Base-by-base conservation (phyloP, 1,140 invertebrate species). In the Lethrus apterus region DNA sequence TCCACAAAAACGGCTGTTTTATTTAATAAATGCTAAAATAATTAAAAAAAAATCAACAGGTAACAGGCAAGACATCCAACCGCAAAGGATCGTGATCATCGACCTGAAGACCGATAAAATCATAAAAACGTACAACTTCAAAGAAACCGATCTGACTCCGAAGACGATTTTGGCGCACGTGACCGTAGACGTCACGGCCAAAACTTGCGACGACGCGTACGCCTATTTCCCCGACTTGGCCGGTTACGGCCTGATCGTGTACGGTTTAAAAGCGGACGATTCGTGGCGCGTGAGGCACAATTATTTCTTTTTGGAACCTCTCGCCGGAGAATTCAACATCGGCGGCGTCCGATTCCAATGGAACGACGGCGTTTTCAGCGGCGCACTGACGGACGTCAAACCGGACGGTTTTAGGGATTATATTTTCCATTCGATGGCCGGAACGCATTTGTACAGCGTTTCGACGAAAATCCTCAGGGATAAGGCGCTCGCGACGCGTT, bases 191-290 rank as follows among this genome's bases (percentile, higher is more conserved):
- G 75, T 79, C 0, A 65, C 72, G 4, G 54, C 68, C 0, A 55
- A 70, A 0, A 63, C 69, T 1, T 89, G 85, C 48, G 69, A 73
- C 13, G 66, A 81, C 17, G 79, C 84, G 0, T 79, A 71, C 62
- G 81, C 79, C 1, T 89, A 88, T 49, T 73, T 86, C 44, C 78
- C 81, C 0, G 86, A 87, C 64, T 62, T 86, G 4, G 71, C 74
- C 1, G 79, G 73, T 4, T 77, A 78, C 21, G 79, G 78, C 1
- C 50, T 87, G 3, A 72, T 85, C 3, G 83, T 88, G 1, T 89
- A 82, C 54, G 76, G 73, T 24, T 68, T 77, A 47, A 73, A 71
- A 18, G 62, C 73, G 1, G 74, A 77, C 50, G 71, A 75, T 17
- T 80, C 81, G 3, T 87, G 83, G 82, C 67, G 81, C 43, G 71